phyloP scores from a whole-genome alignment of 2,797 vertebrate species.

The Malurus leucopterus region DNA sequence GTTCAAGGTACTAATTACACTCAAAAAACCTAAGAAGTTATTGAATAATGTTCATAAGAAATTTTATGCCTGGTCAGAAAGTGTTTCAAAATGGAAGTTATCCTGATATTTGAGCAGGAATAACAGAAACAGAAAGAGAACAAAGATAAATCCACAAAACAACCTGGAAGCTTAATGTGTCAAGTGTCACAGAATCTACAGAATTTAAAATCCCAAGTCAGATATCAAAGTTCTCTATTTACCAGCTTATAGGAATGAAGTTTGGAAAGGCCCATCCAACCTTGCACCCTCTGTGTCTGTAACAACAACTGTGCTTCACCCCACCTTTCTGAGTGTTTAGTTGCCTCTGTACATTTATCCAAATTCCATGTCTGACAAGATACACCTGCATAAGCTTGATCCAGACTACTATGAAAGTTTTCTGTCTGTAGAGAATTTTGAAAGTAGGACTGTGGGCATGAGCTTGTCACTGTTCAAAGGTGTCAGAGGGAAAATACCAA shows the following conservation, averaged over 20 bases:
- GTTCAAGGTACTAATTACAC: neutral
- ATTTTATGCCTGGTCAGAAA: neutral
- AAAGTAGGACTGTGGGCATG: neutral
- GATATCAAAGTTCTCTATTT: neutral
- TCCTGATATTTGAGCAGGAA: neutral
- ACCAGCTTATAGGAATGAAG: neutral
- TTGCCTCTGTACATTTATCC: neutral
- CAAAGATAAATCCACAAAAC: neutral
- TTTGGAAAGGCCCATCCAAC: neutral
- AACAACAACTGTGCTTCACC: neutral
- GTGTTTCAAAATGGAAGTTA: neutral
- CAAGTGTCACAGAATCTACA: neutral
- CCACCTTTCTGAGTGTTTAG: neutral
- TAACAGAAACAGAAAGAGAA: neutral
- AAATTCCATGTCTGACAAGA: accelerated
- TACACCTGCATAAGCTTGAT: neutral
- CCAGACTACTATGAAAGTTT: neutral
- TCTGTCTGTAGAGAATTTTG: neutral
- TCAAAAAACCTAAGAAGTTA: neutral
- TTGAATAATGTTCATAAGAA: neutral
- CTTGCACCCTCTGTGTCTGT: neutral
- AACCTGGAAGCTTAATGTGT: neutral
- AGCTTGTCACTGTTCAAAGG: neutral
- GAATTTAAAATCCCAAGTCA: neutral
- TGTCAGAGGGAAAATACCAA: neutral